Percentiles rank a stretch among this genome's conserved stretches.
Conservation (phyloP, 1,140 invertebrate genomes). For the Listronotus bonariensis region DNA sequence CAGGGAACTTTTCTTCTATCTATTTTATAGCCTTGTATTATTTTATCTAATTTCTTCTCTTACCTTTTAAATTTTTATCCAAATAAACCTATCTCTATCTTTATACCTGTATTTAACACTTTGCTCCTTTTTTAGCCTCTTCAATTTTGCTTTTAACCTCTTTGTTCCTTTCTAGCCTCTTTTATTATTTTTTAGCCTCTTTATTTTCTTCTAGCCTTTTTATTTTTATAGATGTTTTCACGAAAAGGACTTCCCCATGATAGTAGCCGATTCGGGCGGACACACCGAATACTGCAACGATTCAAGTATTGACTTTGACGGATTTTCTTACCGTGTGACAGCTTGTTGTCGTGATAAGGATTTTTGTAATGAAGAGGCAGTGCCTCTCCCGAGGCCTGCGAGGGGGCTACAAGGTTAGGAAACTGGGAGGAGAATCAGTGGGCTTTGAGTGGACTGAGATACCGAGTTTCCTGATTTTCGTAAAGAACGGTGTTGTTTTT, state of each 20-base stretch:
- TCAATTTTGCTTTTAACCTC: too few relatives aligned
- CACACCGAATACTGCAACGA: conserved; percentile 45
- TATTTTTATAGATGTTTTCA: conserved; percentile 49
- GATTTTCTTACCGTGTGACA: conserved; percentile 34
- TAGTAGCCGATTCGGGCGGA: conserved; percentile 27
- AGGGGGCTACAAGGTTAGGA: conserved; percentile 35
- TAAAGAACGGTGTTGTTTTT: too few relatives aligned
- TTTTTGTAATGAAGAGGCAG: conserved; percentile 44
- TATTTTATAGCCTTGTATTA: too few relatives aligned
- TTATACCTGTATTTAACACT: too few relatives aligned
- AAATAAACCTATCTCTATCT: too few relatives aligned
- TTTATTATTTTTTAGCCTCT: too few relatives aligned
- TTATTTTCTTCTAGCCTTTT: neutral
- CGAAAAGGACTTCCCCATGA: conserved; percentile 40
- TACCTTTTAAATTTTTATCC: too few relatives aligned
- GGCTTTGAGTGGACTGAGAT: conserved; percentile 17
- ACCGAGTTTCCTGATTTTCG: neutral
- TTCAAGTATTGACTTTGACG: conserved; percentile 26
- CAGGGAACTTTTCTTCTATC: too few relatives aligned
- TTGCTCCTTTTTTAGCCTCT: too few relatives aligned
- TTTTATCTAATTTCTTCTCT: too few relatives aligned
- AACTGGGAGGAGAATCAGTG: conserved; percentile 10
- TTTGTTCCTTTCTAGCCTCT: too few relatives aligned
- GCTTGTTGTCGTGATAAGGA: conserved; percentile 47
- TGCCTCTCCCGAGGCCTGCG: conserved; percentile 6